These are phyloP conservation scores for Poecilus cupreus DNA, from an alignment of 2,888 invertebrate genomes.

Conservation along the genomic window DNA sequence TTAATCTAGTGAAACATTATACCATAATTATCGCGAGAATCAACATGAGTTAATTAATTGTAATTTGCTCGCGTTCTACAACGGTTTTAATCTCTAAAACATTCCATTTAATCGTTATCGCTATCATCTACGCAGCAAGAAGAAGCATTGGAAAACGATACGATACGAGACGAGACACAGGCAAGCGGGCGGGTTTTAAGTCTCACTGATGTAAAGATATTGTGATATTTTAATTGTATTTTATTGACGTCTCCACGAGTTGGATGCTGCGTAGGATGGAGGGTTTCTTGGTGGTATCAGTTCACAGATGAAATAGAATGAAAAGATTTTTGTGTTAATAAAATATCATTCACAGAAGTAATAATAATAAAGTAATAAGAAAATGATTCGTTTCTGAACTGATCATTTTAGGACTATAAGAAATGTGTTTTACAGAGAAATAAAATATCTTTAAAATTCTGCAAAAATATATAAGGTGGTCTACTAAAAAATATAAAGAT, in stretches of 20 bases:
- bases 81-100: conserved; percentile 41
- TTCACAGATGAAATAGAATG: neutral
- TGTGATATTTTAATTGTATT: conserved; percentile 38
- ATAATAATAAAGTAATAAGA: no score
- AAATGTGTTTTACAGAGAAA: no score
- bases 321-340: no score
- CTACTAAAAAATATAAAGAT: no score
- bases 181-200: neutral
- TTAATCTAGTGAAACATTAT: conserved; percentile 43
- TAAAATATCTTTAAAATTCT: no score
- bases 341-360: no score
- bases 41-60: conserved; percentile 47
- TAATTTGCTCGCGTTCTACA: conserved; percentile 47
- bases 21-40: conserved; percentile 41
- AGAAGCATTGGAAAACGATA: conserved; percentile 7
- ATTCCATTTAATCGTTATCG: conserved; percentile 43
- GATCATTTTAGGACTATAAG: no score
- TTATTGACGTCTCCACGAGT: conserved; percentile 11
- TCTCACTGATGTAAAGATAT: conserved; percentile 22
- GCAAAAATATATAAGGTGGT: no score
- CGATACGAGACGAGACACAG: neutral
- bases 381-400: no score
- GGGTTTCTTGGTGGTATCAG: neutral
- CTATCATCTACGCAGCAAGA: conserved; percentile 25
- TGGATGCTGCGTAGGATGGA: conserved; percentile 3